phyloP scores from a whole-genome alignment of 2,888 invertebrate species.

The Amaurobius ferox region DNA sequence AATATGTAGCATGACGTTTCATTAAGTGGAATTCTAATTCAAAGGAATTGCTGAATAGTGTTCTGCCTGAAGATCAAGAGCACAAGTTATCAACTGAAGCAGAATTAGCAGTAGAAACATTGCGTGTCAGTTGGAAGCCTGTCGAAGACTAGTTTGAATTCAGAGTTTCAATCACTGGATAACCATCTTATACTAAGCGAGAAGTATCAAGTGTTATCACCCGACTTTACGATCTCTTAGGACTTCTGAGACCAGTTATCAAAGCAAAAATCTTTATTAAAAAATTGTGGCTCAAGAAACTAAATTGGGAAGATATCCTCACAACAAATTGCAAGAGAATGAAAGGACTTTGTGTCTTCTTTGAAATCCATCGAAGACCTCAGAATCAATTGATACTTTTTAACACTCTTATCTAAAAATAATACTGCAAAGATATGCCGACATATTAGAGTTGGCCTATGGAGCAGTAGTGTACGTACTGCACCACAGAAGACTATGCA shows the following conservation, averaged over 20 bases:
- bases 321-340: neutral
- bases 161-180: neutral
- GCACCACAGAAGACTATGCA: neutral
- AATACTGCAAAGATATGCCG: neutral
- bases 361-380: conserved; percentile 1
- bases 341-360: neutral
- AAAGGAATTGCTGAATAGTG: neutral
- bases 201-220: neutral
- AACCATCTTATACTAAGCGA: conserved; percentile 3
- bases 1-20: neutral
- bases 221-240: neutral
- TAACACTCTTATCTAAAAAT: neutral
- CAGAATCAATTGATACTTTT: neutral
- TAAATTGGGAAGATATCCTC: neutral
- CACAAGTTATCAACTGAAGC: neutral
- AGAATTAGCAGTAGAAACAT: neutral
- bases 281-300: conserved; percentile 2
- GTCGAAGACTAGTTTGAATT: conserved; percentile 10
- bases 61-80: neutral
- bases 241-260: neutral
- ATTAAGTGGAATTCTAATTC: conserved; percentile 11
- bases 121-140: conserved; percentile 9
- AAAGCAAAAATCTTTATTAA: conserved; percentile 22
- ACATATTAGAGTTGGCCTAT: neutral
- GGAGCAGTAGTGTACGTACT: neutral